Base-by-base conservation (phyloP, 2,797 vertebrate genomes). In the Ibycter americanus region DNA sequence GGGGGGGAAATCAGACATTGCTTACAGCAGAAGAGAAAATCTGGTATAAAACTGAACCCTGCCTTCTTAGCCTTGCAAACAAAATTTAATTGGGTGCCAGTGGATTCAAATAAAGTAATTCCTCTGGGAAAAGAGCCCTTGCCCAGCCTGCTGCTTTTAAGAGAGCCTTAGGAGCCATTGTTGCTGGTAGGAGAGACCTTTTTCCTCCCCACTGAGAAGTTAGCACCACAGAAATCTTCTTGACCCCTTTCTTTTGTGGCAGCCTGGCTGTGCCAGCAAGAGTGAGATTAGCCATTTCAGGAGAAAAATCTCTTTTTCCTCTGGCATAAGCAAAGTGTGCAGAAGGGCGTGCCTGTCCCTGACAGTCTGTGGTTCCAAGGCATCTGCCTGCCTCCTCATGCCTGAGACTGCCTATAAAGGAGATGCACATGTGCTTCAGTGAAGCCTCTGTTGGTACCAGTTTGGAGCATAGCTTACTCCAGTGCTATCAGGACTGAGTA, bases 391-490 rank as follows among this genome's bases (percentile, higher is more conserved):
- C 26, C 25, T 40, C 31, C 19, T 20, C 2, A 2, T 42, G 55
- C 54, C 49, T 10, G 26, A 54, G 52, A 6, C 67, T 70, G 46
- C 46, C 72, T 36, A 19, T 20, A 49, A 20, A 58, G 22, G 0
- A 1, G n/a, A 34, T 15, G n/a, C 31, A 19, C 15, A 0, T 27
- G 17, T 38, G 34, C 36, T 42, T 66, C 0, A 0, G 27, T 59
- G 26, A 34, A 59, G 15, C 21, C n/a, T 34, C 42, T 56, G 26
- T 58, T 52, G 8, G 42, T 81, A 11, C 34, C 59, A 3, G 16
- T 6, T 21, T 32, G 20, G 67, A n/a, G 21, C 21, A 21, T 12
- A 34, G 8, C 34, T 31, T 62, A 17, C 18, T 52, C 46, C 21
- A 8, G 25, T 18, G 38, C 51, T 82, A 0, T 31, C n/a, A 49